These are phyloP conservation scores for Nansenia antarctica DNA, from an alignment of 2,113 vertebrate species.

Conservation along the genomic window DNA sequence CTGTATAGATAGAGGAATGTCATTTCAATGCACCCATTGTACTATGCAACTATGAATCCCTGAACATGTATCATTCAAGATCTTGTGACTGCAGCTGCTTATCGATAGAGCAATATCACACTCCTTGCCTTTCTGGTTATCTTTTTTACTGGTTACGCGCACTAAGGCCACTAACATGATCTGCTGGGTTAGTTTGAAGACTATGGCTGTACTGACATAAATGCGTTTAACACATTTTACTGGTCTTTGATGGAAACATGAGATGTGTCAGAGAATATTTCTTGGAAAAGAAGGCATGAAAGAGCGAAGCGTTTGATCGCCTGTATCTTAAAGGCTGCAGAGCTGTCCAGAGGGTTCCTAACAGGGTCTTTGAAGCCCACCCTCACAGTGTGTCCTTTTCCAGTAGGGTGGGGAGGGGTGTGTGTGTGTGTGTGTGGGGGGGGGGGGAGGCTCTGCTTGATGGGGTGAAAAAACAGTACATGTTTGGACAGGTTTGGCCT, in stretches of 20 bases:
- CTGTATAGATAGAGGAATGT: too few relatives aligned
- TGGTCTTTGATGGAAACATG: conserved; percentile 18
- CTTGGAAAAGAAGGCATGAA: conserved; percentile 39
- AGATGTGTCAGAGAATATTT: conserved; percentile 45
- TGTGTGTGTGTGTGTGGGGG: too few relatives aligned
- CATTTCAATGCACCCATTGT: too few relatives aligned
- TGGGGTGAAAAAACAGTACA: too few relatives aligned
- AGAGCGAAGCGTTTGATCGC: conserved; percentile 58
- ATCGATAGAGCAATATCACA: background rate
- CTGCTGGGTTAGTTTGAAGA: background rate
- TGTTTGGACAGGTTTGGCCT: conserved; percentile 15
- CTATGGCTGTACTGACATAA: background rate
- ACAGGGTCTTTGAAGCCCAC: conserved; percentile 66
- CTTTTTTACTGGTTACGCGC: background rate
- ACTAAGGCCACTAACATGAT: background rate
- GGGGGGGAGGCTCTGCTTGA: too few relatives aligned
- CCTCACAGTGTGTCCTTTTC: conserved; percentile 43
- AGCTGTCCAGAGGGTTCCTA: conserved; percentile 52
- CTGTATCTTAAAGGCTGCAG: conserved; percentile 69
- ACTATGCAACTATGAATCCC: too few relatives aligned
- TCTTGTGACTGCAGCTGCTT: background rate
- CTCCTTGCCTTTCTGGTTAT: background rate
- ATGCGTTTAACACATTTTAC: background rate
- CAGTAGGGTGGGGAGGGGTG: conserved; percentile 13
- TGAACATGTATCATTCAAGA: too few relatives aligned